A percentile compares a stretch with the other conserved stretches of the same genome.
phyloP scores from a whole-genome alignment of 2,797 vertebrate genomes.

The Danio kyathit region DNA sequence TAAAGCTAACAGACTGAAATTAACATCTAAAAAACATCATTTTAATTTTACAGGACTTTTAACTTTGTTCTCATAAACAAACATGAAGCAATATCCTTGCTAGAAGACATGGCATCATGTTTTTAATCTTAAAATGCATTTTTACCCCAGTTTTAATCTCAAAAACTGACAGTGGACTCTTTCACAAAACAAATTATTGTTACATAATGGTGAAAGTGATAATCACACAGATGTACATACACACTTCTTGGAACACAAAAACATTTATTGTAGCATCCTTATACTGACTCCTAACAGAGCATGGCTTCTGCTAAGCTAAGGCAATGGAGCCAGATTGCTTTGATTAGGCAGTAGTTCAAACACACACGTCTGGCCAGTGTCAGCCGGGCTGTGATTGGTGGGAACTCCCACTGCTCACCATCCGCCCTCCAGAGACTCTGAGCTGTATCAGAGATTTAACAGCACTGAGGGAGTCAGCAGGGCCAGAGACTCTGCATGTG shows the following conservation, averaged over 20 bases:
- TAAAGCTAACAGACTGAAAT: too few species aligned
- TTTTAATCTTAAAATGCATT: too few species aligned
- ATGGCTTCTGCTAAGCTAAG: conserved; percentile 55
- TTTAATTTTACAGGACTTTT: too few species aligned
- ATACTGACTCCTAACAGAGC: conserved; percentile 48
- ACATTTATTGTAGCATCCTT: conserved; percentile 7
- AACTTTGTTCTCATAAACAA: too few species aligned
- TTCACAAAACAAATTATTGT: conserved; percentile 6
- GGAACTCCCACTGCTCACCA: conserved; percentile 37
- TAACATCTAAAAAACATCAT: too few species aligned
- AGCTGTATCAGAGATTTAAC: conserved; percentile 42
- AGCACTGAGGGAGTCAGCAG: conserved; percentile 20
- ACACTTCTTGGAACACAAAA: background rate
- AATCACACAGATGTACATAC: background rate
- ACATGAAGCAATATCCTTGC: too few species aligned
- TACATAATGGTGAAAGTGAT: background rate
- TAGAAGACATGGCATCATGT: too few species aligned
- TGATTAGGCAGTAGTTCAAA: conserved; percentile 60
- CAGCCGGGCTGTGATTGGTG: conserved; percentile 45
- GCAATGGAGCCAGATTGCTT: conserved; percentile 63
- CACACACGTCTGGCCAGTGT: conserved; percentile 50
- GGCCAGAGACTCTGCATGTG: conserved; percentile 5
- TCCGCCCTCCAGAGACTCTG: conserved; percentile 39
- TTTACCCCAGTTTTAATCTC: too few species aligned
- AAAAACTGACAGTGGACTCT: background rate